Base-by-base conservation (phyloP, 2,888 invertebrate genomes). In the Nymphalis polychloros region DNA sequence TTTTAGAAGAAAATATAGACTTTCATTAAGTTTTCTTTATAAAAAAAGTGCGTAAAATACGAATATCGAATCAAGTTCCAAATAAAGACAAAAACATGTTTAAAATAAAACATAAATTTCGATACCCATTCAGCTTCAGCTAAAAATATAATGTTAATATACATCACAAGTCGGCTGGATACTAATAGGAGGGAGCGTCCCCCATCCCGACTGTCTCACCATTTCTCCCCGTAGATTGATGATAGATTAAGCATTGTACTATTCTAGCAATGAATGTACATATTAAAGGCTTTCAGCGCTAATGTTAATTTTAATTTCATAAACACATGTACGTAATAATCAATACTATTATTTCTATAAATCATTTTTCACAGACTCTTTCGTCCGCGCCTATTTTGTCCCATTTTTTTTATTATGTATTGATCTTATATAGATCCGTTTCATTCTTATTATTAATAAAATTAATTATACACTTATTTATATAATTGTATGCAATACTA, bases 221-320 rank as follows among this genome's bases (percentile, higher is more conserved):
- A 69, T 63, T 75, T 73, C 82, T 76, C 81, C 79, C 79, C 75
- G 67, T 67, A 76, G 76, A 78, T 81, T 74, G 78, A 81, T 79
- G 81, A 82, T 81, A 82, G 79, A 84, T 81, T 79, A 79, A 78
- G 72, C 75, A 77, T 78, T 76, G 76, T 78, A 75, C 72, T 70
- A 60, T 67, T 67, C 66, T 62, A 62, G 61, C 61, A 49, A 67
- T 67, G 62, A 49, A 55, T 31, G 55, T 49, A 61, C 49, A 66
- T 49, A 53, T 65, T 47, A 59, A 46, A 61, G 35, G 57, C 57
- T 55, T 67, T 49, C 61, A 61, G 61, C 20, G 19, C 19, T 49
- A 41, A 55, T 62, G 49, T 41, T 8, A 13, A 57, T 57, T 57
- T 57, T 27, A 57, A 57, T 57, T 41, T 57, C 17, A 57, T 41